phyloP scores from a whole-genome alignment of 2,797 vertebrate genomes.

The Chrysocyon brachyurus region DNA sequence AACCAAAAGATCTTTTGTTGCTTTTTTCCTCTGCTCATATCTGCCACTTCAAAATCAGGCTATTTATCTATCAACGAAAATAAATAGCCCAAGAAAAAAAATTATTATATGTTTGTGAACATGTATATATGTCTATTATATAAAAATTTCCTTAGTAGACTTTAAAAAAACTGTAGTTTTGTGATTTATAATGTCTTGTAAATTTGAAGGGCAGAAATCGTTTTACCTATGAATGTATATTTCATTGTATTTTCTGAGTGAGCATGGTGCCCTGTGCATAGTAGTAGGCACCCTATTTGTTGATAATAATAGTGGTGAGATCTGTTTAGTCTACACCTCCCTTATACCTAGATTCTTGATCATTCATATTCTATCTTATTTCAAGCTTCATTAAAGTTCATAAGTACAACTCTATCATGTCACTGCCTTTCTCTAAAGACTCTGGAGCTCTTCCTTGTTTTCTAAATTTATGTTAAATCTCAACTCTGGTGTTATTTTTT shows the following conservation, averaged over 20 bases:
- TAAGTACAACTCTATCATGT: not conserved
- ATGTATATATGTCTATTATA: not conserved
- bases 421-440: not conserved
- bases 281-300: not conserved
- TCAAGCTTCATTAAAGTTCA: not conserved
- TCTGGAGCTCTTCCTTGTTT: not conserved
- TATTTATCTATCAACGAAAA: not conserved
- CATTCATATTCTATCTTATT: constrained; percentile 35
- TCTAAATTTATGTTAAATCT: constrained; percentile 21
- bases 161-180: not conserved
- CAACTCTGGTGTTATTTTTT: not conserved
- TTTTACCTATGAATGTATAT: not conserved
- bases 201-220: not conserved
- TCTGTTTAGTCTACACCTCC: not conserved
- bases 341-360: not conserved
- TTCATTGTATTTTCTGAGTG: not conserved
- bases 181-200: not conserved
- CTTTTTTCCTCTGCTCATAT: not conserved
- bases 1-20: not conserved
- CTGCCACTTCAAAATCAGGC: not conserved
- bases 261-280: not conserved
- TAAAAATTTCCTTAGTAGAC: not conserved
- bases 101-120: not conserved
- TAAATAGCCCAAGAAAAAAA: not conserved
- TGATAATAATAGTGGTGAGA: not conserved